Evolutionary conservation across 2,797 vertebrate species (phyloP).

Genomic region (Bradypodion pumilum): DNA sequence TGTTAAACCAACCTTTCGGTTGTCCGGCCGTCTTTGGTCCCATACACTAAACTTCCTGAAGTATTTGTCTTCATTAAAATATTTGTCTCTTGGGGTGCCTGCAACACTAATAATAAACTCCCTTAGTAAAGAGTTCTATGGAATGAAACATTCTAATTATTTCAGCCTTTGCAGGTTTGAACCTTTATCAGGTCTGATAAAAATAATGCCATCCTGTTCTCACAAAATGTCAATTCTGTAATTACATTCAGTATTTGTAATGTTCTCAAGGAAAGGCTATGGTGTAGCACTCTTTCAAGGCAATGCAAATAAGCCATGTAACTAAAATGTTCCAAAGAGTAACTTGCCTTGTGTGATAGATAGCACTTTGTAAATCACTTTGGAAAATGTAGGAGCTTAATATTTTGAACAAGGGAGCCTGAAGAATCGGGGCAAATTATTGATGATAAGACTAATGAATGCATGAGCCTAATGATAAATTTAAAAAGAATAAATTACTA

Average conservation of each 20-base stretch:
- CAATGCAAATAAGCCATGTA: conserved; percentile 31
- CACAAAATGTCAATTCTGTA: conserved; percentile 23
- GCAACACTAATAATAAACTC: not conserved
- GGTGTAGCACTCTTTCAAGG: conserved; percentile 50
- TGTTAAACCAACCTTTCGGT: no score
- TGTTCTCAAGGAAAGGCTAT: conserved; percentile 32
- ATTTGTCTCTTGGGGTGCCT: not conserved
- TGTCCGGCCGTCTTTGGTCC: no score
- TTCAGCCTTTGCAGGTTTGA: conserved; percentile 1
- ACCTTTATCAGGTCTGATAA: conserved; percentile 12
- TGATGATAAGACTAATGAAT: not conserved
- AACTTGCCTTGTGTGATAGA: not conserved
- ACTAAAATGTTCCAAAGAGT: conserved; percentile 44
- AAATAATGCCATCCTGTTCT: conserved; percentile 46
- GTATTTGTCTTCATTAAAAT: not conserved
- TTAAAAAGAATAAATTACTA: not conserved
- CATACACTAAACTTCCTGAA: no score
- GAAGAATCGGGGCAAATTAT: not conserved
- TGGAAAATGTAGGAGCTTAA: not conserved
- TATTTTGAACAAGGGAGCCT: not conserved
- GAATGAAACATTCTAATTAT: not conserved
- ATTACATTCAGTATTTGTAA: conserved; percentile 58
- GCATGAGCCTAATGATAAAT: not conserved
- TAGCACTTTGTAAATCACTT: conserved; percentile 26
- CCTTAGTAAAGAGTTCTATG: not conserved